Base-by-base conservation (phyloP, 1,140 invertebrate genomes). In the Tetramorium alpestre region DNA sequence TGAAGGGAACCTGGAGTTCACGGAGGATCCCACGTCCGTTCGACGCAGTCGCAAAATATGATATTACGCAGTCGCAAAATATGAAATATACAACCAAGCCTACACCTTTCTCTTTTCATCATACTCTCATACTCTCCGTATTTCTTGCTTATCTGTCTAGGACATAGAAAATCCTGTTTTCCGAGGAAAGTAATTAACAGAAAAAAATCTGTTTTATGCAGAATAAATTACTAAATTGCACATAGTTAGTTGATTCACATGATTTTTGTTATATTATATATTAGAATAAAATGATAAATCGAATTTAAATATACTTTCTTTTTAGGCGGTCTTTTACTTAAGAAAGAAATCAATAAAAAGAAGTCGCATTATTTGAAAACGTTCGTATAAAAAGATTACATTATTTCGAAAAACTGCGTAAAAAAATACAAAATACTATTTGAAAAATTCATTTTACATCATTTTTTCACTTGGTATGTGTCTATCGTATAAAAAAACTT, bases 31-130 rank as follows among this genome's bases (percentile, higher is more conserved):
- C 65, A 81, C 85, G 90, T 87, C 86, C 87, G 69, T 38, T 73
- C 78, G 91, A 93, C 93, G 93, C 93, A 94, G 93, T 88, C 93
- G 93, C 93, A 90, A 89, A 89, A 85, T 85, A 73, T 67, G 58
- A 25, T 86, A 22, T 22, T 22, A 22, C 22, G 22, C 22, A 22
- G 22, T 22, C 22, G 22, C 22, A 22, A 22, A 22, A 22, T 22
- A 22, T 22, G 22, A 22, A 22, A 22, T 22, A 22, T 22, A 41
- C 87, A 64, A 44, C 62, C 54, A 64, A 76, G 85, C 56, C 82
- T 16, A 64, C 44, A 58, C 65, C 77, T 72, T 62, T 81, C 84
- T 67, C 49, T 8, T 75, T 73, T 70, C 33, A 11, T 51, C n/a
- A n/a, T n/a, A n/a, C 44, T 44, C n/a, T 33, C 10, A 16, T 16